Evolutionary conservation across 1,140 invertebrate genomes (phyloP), one percentile per base, ranked within the genome.

Genomic region (Melipona quadrifasciata): DNA sequence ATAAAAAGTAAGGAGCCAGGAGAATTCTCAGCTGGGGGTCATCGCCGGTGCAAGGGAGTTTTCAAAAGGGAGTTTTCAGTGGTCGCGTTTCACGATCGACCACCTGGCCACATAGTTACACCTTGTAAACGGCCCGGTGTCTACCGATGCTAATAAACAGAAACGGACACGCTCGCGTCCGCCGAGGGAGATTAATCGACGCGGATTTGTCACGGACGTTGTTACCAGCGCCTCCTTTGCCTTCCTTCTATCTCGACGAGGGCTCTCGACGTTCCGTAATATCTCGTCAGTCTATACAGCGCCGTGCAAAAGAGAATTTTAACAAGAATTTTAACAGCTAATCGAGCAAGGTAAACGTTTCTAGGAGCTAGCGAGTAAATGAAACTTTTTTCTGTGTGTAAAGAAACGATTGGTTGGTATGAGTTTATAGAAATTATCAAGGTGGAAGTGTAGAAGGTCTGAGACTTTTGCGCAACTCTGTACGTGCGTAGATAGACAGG

Each of bases 1-100:
- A 91, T 92, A 91, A 92, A 92, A 83, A 91, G 91, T 87, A 91
- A 91, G 80, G 86, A 88, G 87, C 78, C 84, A 68, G 84, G 79
- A 74, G 85, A 89, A 87, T 84, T 86, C 91, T 76, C 91, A 92
- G 92, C 91, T 92, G 92, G 92, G 91, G 91, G 91, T 90, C 91
- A 87, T 90, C 89, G 80, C 76, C 81, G 89, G 87, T 84, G 85
- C 87, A 88, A 83, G 85, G 83, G 86, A 82, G 87, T 85, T 78
- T 86, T 85, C 86, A 77, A n/a, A 88, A 83, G 85, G 83, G 86
- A 82, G 87, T 85, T 78, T 86, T 85, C 86, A 77, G 86, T 61
- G 65, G 82, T 80, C 84, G 84, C 80, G 81, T 85, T 85, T 65
- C 77, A 89, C 87, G 86, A 87, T 89, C 86, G 91, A 90, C 92